phyloP scores from a whole-genome alignment of 1,140 invertebrate genomes.

The Nylanderia fulva region DNA sequence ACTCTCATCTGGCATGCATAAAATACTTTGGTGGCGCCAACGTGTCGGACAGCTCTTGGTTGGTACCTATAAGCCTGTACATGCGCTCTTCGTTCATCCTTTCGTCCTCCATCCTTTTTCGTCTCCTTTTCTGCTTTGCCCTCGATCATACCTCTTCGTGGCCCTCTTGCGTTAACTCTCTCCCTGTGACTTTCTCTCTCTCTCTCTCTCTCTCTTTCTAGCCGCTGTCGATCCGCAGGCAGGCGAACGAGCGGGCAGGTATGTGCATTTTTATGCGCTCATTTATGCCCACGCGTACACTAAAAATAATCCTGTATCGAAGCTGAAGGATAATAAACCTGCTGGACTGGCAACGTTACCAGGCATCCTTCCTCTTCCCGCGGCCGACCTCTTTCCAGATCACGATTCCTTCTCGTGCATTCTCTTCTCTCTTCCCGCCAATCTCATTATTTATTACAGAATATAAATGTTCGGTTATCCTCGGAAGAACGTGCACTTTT shows the following conservation, averaged over 20 bases:
- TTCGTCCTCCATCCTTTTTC: conserved; percentile 10
- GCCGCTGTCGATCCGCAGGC: conserved; percentile 54
- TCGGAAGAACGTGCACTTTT: background rate
- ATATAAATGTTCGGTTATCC: conserved; percentile 11
- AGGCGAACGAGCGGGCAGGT: conserved; percentile 74
- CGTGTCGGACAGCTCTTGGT: conserved; percentile 71
- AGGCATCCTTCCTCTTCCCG: conserved; percentile 44
- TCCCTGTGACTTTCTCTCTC: conserved; percentile 51
- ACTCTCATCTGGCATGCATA: conserved; percentile 76
- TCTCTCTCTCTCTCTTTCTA: conserved; percentile 46
- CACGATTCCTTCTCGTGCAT: background rate
- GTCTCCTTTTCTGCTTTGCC: conserved; percentile 52
- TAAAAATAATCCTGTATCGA: conserved; percentile 79
- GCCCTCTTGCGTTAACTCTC: conserved; percentile 53
- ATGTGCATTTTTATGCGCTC: conserved; percentile 78
- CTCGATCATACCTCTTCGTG: conserved; percentile 38
- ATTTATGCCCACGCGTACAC: conserved; percentile 78
- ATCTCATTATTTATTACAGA: conserved; percentile 45
- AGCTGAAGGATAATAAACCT: conserved; percentile 71
- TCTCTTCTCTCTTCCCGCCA: background rate
- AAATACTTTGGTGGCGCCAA: conserved; percentile 77
- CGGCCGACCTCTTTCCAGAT: conserved; percentile 55
- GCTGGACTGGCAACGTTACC: conserved; percentile 28
- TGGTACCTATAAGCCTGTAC: conserved; percentile 62
- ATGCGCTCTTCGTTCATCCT: conserved; percentile 27